Percentiles rank a stretch among this genome's conserved stretches.
These are phyloP conservation scores for Nomia melanderi DNA, from an alignment of 1,140 invertebrate genomes.

Conservation along the genomic window DNA sequence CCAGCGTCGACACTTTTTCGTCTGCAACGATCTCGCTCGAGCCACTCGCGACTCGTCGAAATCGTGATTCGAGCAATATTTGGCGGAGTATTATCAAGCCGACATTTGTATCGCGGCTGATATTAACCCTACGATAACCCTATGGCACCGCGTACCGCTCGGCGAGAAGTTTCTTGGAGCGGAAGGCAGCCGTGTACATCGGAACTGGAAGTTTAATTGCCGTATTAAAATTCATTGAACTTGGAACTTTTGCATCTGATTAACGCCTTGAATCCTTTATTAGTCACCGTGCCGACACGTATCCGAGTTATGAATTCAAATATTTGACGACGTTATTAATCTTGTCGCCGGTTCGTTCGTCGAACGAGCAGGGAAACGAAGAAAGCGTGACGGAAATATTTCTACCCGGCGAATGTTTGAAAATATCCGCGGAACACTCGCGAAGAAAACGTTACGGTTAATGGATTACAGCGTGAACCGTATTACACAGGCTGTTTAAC, in stretches of 20 bases:
- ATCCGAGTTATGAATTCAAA: not conserved
- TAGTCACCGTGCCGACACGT: not conserved
- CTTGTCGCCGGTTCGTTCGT: not conserved
- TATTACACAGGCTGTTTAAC: conserved; percentile 47
- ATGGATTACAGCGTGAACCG: conserved; percentile 37
- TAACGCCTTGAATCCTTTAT: not conserved
- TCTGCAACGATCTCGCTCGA: no score
- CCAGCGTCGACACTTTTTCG: no score
- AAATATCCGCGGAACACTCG: not conserved
- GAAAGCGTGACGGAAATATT: conserved; percentile 1
- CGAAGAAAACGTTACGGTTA: conserved; percentile 41
- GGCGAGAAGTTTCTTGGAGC: not conserved
- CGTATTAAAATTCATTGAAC: not conserved
- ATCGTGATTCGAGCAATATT: no score
- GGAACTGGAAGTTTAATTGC: conserved; percentile 12
- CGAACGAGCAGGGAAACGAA: not conserved
- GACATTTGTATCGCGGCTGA: not conserved
- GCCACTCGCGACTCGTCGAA: no score
- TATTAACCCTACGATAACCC: not conserved
- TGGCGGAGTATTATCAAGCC: not conserved
- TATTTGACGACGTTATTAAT: not conserved
- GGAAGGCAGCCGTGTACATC: not conserved
- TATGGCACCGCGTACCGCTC: no score
- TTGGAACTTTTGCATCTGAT: not conserved
- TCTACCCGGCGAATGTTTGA: not conserved